Percentiles rank a stretch among this genome's conserved stretches.
These are phyloP conservation scores for Gymnorhina tibicen DNA, from an alignment of 2,113 vertebrate genomes.

Conservation along the genomic window DNA sequence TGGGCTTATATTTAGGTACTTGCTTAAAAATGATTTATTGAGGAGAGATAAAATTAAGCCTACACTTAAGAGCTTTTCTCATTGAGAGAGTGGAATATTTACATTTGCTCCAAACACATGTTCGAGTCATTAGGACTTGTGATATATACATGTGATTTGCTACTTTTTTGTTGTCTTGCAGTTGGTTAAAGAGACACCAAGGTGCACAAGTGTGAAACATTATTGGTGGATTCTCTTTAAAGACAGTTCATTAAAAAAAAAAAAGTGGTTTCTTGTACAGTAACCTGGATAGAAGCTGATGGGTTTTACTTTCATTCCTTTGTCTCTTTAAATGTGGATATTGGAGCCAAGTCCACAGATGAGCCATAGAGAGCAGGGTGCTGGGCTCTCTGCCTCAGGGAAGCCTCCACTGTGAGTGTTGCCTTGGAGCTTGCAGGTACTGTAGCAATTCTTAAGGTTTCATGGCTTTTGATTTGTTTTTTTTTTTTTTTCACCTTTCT, in stretches of 20 bases:
- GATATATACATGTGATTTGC: neutral
- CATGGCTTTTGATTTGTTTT: neutral
- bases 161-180: neutral
- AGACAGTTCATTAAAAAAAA: neutral
- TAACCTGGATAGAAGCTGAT: neutral
- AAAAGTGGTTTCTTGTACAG: neutral
- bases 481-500: neutral
- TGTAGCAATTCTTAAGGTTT: neutral
- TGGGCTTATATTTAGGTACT: slow-evolving; percentile 24
- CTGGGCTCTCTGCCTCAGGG: neutral
- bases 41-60: slow-evolving; percentile 57
- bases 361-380: neutral
- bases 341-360: neutral
- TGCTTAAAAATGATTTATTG: slow-evolving; percentile 57
- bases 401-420: neutral
- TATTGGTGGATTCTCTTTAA: neutral
- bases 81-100: slow-evolving; percentile 28
- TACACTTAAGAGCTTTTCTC: slow-evolving; percentile 11
- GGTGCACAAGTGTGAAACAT: neutral
- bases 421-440: neutral
- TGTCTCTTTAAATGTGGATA: neutral
- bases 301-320: neutral
- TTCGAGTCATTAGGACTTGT: neutral
- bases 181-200: neutral
- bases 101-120: slow-evolving; percentile 46